A percentile compares a stretch with the other conserved stretches of the same genome.
Conservation (phyloP, 1,140 invertebrate genomes). For the Ceratosolen fusciceps region DNA sequence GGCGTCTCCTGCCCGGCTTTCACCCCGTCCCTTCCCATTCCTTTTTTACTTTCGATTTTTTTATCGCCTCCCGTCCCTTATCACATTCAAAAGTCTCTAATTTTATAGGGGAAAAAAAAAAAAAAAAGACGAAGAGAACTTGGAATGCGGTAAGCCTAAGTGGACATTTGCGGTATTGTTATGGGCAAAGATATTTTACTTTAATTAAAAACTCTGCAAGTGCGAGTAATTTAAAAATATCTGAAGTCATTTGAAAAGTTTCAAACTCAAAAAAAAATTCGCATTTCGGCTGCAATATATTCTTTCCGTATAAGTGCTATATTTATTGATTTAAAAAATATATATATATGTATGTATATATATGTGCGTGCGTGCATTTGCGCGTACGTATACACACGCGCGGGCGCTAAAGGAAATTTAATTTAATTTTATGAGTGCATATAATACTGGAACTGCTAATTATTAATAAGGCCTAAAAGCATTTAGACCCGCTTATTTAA, state of each 20-base stretch:
- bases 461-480: neutral
- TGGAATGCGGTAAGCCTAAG: neutral
- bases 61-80: neutral
- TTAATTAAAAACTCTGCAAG: conserved; percentile 1
- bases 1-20: neutral
- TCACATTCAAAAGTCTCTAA: too few species aligned
- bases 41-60: conserved; percentile 2
- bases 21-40: neutral
- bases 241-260: neutral
- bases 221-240: neutral
- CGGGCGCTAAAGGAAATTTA: too few species aligned
- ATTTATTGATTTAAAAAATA: too few species aligned
- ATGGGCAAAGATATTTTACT: neutral
- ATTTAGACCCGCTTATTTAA: neutral
- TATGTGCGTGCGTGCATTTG: too few species aligned
- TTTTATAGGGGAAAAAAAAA: neutral
- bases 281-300: too few species aligned
- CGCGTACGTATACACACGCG: too few species aligned
- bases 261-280: neutral
- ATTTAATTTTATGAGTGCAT: too few species aligned
- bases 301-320: too few species aligned
- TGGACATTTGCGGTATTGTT: neutral
- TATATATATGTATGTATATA: too few species aligned
- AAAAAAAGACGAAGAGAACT: neutral
- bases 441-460: too few species aligned